A percentile compares a stretch with the other conserved stretches of the same genome.
phyloP scores from a whole-genome alignment of 2,797 vertebrate genomes.

The Enteromius thamalakanensis region DNA sequence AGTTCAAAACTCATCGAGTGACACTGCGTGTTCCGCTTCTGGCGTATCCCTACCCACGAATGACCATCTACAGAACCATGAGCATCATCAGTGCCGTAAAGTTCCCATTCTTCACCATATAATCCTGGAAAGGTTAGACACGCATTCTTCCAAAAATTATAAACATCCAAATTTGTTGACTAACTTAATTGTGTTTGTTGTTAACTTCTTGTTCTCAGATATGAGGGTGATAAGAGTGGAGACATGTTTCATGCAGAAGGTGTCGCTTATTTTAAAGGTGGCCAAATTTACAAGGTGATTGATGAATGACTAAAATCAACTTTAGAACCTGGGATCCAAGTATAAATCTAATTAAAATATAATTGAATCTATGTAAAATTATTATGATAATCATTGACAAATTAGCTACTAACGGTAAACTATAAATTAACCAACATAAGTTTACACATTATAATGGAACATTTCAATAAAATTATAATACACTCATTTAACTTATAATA shows the following conservation, averaged over 20 bases:
- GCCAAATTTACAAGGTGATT: slow-evolving; percentile 82
- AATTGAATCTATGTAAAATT: background rate
- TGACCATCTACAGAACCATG: background rate
- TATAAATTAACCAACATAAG: no score
- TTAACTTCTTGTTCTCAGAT: slow-evolving; percentile 72
- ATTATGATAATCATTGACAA: background rate
- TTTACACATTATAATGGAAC: background rate
- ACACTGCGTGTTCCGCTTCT: background rate
- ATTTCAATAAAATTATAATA: background rate
- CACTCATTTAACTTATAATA: background rate
- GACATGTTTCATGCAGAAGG: slow-evolving; percentile 84
- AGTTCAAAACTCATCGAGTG: background rate
- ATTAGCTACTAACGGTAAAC: background rate
- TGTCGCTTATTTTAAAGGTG: slow-evolving; percentile 80
- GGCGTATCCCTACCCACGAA: background rate
- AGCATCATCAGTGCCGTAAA: slow-evolving; percentile 23
- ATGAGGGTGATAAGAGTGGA: slow-evolving; percentile 79
- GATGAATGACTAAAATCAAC: background rate
- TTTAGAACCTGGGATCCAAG: background rate
- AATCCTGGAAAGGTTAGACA: slow-evolving; percentile 78
- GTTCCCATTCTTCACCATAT: slow-evolving; percentile 70
- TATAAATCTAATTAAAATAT: background rate
- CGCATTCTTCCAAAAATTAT: background rate
- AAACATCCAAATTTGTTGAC: background rate
- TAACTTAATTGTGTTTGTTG: background rate